Evolutionary conservation across 1,140 invertebrate genomes (phyloP).

Genomic region (Nymphalis io): DNA sequence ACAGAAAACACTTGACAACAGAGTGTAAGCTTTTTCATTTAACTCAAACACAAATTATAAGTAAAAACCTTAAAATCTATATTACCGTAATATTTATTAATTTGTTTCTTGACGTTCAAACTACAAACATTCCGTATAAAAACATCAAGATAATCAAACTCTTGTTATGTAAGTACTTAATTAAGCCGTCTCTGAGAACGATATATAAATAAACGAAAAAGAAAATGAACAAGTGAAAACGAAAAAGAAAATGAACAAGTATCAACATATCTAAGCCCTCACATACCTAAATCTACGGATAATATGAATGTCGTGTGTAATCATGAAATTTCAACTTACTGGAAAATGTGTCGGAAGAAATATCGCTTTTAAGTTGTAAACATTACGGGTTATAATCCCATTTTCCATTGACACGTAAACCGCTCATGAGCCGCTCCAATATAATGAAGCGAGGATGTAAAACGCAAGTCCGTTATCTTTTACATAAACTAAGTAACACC

Average conservation of each 20-base stretch:
- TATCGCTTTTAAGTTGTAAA: neutral
- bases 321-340: slow-evolving; percentile 9
- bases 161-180: no score
- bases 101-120: no score
- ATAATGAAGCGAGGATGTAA: slow-evolving; percentile 21
- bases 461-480: slow-evolving; percentile 21
- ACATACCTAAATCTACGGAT: slow-evolving; percentile 1
- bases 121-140: no score
- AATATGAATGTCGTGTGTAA: neutral
- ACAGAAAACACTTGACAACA: no score
- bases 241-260: neutral
- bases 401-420: neutral
- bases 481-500: slow-evolving; percentile 13
- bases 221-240: neutral
- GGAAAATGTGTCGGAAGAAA: neutral
- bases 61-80: no score
- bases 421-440: neutral
- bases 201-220: neutral
- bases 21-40: no score
- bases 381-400: slow-evolving; percentile 6
- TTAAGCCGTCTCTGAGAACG: no score
- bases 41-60: no score
- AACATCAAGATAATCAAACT: no score
- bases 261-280: no score
- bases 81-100: no score